These are phyloP conservation scores for Taphrorychus bicolor DNA, from an alignment of 2,888 invertebrate species.

Conservation along the genomic window DNA sequence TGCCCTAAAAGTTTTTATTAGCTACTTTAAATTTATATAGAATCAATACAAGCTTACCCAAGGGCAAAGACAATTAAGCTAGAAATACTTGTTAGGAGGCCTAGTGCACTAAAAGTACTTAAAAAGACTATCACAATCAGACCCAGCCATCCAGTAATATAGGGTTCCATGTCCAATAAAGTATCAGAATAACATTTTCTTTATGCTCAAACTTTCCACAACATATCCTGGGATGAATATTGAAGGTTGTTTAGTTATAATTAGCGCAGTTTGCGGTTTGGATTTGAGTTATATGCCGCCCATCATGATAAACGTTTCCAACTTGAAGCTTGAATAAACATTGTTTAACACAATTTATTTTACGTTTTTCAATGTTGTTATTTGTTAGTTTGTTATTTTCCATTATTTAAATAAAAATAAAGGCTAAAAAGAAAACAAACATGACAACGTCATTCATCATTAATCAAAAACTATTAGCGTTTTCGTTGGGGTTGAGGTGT, in stretches of 20 bases:
- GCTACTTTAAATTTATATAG: not conserved
- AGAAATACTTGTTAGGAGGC: conserved; percentile 54
- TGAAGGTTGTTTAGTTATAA: not conserved
- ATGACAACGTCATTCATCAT: no score
- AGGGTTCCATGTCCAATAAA: conserved; percentile 46
- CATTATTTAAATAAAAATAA: no score
- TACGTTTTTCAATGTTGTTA: no score
- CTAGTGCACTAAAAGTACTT: conserved; percentile 58
- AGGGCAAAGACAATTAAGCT: conserved; percentile 54
- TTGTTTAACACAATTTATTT: no score
- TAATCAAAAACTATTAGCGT: no score
- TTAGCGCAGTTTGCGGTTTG: no score
- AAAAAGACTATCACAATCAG: conserved; percentile 57
- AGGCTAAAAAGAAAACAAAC: no score
- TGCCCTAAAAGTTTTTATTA: conserved; percentile 48
- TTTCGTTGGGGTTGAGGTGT: no score
- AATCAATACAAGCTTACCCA: conserved; percentile 52
- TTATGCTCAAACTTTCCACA: no score
- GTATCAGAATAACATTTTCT: not conserved
- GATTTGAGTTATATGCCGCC: not conserved
- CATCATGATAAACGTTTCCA: not conserved
- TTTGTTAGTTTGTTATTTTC: no score
- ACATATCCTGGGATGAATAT: no score
- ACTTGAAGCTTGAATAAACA: no score
- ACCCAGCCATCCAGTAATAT: conserved; percentile 56